Base-by-base conservation (phyloP, 2,888 invertebrate genomes). In the Odontomyia ornata region DNA sequence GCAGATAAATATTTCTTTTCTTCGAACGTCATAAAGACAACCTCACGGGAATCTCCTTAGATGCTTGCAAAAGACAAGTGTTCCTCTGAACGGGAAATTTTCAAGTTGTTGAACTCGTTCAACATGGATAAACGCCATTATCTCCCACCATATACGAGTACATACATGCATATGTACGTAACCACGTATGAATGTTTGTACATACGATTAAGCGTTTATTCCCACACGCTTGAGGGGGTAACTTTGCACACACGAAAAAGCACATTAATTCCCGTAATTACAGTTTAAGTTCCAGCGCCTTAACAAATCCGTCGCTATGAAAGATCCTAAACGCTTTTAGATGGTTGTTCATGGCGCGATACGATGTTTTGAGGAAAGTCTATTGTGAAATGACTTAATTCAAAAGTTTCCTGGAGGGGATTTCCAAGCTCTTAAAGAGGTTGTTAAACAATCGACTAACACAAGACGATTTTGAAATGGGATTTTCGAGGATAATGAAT, bases 161-260 rank as follows among this genome's bases (percentile, higher is more conserved):
- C n/a, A n/a, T n/a, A n/a, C n/a, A n/a, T n/a, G n/a, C 36, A 36
- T 9, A 36, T 36, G 9, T 36, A 36, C 36, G 36, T 36, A 36
- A 5, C 36, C 36, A 9, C 9, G 36, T 28, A 64, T 27, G 18
- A 25, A 69, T 69, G 46, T 36, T 65, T 65, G 43, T 65, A 43
- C 65, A 65, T 69, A 47, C 69, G 69, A 46, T 69, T 69, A 69
- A 69, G 69, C 69, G 23, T 47, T 69, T 69, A 69, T 69, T 69
- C 47, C 9, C 69, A 69, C 30, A 69, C 69, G 69, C 69, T 69
- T 69, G n/a, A 21, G 69, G 65, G 65, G 69, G 69, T 69, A 47
- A 69, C 69, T 47, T 69, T 69, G 69, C 69, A 69, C 69, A 69
- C 69, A 69, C 69, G 69, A 69, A 69, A 69, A 69, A 69, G 69